Percentiles rank a stretch among this genome's conserved stretches.
These are phyloP conservation scores for Cremastobaeus sp. DNA, from an alignment of 2,888 invertebrate species.

Conservation along the genomic window DNA sequence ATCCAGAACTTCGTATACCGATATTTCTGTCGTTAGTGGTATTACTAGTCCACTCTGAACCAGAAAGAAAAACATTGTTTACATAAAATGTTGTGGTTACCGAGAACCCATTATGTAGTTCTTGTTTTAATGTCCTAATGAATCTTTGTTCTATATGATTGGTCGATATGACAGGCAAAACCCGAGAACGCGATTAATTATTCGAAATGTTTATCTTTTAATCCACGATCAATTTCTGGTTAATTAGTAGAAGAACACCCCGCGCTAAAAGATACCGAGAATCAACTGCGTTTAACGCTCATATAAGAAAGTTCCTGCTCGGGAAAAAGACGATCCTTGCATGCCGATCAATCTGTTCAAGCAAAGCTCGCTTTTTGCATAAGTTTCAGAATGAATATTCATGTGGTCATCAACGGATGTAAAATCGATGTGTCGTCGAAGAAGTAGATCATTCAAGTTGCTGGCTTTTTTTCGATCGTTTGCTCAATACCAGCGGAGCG, in stretches of 20 bases:
- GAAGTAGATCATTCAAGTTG: slow-evolving; percentile 58
- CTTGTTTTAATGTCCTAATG: neutral
- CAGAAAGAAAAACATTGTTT: too few relatives aligned
- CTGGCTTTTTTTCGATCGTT: slow-evolving; percentile 44
- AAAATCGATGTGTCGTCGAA: slow-evolving; percentile 53
- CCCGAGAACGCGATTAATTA: slow-evolving; percentile 40
- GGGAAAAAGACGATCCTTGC: slow-evolving; percentile 65
- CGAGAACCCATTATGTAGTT: too few relatives aligned
- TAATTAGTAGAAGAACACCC: slow-evolving; percentile 71
- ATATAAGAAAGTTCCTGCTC: slow-evolving; percentile 66
- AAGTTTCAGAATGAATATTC: slow-evolving; percentile 71
- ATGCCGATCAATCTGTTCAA: slow-evolving; percentile 61
- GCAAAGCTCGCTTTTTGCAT: slow-evolving; percentile 66
- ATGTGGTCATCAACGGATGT: slow-evolving; percentile 53
- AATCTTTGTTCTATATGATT: slow-evolving; percentile 15
- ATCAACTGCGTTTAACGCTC: slow-evolving; percentile 59
- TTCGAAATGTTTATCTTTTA: slow-evolving; percentile 64
- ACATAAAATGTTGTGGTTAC: too few relatives aligned
- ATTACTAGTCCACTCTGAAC: too few relatives aligned
- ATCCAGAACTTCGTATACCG: neutral
- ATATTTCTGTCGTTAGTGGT: too few relatives aligned
- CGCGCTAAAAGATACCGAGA: slow-evolving; percentile 63
- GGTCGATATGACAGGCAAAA: slow-evolving; percentile 36
- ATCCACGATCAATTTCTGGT: slow-evolving; percentile 72
- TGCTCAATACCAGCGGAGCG: slow-evolving; percentile 34